Evolutionary conservation across 2,797 vertebrate species (phyloP), one percentile per base, ranked within the genome.

Genomic region (Premnoplex brunnescens): DNA sequence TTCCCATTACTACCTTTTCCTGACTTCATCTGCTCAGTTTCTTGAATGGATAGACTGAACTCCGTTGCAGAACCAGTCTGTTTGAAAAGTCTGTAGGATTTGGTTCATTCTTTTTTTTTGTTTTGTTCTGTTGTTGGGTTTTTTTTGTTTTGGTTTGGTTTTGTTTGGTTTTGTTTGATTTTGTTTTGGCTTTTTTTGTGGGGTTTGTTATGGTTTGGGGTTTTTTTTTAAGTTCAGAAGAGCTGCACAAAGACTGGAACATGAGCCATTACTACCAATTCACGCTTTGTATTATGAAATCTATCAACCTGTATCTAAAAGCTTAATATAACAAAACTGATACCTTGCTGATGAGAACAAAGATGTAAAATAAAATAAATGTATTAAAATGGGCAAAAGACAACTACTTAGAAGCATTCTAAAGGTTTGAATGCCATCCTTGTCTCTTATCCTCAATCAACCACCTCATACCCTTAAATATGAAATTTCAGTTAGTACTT

Each of bases 301-400:
- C 22, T 41, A 10, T 72, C 68, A 34, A 3, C 14, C 30, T 48
- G 3, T 37, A 27, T 24, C 20, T 27, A 43, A 88, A 73, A 78
- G 37, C 36, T 88, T 93, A 83, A 72, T 34, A 76, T 39, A 74
- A 59, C 76, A 91, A 95, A 96, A 23, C 44, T 93, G 36, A 72
- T 52, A 36, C 39, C 60, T 89, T 97, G 87, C 63, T 97, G 88
- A 86, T 95, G 69, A 95, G 37, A 91, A 64, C 30, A 92, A 95
- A 91, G 63, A 71, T 56, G 69, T 43, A 80, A 15, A 80, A 89
- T 91, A 56, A 75, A 84, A 91, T 22, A 74, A 77, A 74, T 36
- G 10, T 10, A 36, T 72, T 84, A 58, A 36, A 51, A 74, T 24
- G 58, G n/a, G 26, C 82, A 83, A 92, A 95, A 94, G 44, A 76